Evolutionary conservation across 1,140 invertebrate species (phyloP).

Genomic region (Euwallacea similis): DNA sequence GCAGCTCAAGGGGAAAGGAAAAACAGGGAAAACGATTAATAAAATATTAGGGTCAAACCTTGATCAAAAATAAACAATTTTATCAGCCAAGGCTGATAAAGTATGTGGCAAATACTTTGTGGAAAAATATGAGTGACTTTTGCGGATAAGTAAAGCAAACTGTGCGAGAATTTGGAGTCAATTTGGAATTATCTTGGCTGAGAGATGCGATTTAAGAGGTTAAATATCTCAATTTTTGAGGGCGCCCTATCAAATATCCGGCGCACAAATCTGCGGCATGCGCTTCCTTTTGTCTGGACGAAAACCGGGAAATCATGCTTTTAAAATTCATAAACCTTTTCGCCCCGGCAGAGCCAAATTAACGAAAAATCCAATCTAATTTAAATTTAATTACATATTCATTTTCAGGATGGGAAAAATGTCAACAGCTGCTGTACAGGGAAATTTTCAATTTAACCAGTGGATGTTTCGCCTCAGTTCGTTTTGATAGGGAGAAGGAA

Average conservation of each 20-base stretch:
- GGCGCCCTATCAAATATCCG: slow-evolving; percentile 8
- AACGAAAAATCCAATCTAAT: slow-evolving; percentile 40
- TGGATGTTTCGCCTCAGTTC: slow-evolving; percentile 36
- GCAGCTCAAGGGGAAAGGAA: no score
- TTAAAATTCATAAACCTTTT: slow-evolving; percentile 36
- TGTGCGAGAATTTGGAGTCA: no score
- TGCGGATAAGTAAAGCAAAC: no score
- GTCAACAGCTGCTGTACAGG: slow-evolving; percentile 39
- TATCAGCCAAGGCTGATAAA: no score
- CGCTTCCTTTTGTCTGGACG: slow-evolving; percentile 11
- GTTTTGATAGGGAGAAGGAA: slow-evolving; percentile 39
- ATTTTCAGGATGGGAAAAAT: slow-evolving; percentile 37
- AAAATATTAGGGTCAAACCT: no score
- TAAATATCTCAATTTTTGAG: not conserved
- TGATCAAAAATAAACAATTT: no score
- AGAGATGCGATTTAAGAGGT: no score
- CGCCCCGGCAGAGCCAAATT: slow-evolving; percentile 24
- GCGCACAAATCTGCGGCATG: slow-evolving; percentile 6
- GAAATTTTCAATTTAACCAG: slow-evolving; percentile 40
- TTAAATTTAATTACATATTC: slow-evolving; percentile 42
- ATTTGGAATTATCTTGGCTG: no score
- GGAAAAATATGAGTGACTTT: no score
- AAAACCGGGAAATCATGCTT: slow-evolving; percentile 25
- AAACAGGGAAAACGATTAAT: no score
- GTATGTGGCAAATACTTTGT: no score